Evolutionary conservation across 2,113 vertebrate species (phyloP).

Genomic region (Pagrus major): DNA sequence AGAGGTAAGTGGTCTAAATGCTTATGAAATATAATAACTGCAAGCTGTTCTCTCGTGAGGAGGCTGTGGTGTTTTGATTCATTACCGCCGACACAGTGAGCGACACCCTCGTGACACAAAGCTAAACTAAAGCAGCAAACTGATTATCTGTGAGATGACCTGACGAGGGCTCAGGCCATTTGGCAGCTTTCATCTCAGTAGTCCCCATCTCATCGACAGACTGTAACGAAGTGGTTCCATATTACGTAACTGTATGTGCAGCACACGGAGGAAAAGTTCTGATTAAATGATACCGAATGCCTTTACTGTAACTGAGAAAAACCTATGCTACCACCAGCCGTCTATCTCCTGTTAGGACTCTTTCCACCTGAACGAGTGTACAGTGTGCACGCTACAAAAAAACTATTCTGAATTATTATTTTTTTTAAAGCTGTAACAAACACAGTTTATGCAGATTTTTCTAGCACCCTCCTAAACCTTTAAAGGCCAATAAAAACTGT

Average conservation of each 20-base stretch:
- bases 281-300: not conserved
- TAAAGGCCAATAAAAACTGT: slow-evolving; percentile 13
- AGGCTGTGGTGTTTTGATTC: slow-evolving; percentile 14
- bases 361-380: not conserved
- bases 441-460: slow-evolving; percentile 31
- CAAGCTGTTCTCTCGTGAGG: slow-evolving; percentile 23
- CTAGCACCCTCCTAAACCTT: slow-evolving; percentile 29
- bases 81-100: slow-evolving; percentile 44
- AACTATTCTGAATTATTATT: slow-evolving; percentile 19
- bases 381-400: slow-evolving; percentile 22
- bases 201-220: slow-evolving; percentile 18
- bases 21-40: slow-evolving; percentile 25
- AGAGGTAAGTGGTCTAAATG: slow-evolving; percentile 60
- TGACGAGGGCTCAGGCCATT: slow-evolving; percentile 16
- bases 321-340: not conserved
- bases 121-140: slow-evolving; percentile 59
- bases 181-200: slow-evolving; percentile 44
- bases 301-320: slow-evolving; percentile 1
- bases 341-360: slow-evolving; percentile 1
- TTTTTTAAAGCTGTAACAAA: slow-evolving; percentile 33
- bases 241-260: slow-evolving; percentile 10
- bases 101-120: not conserved
- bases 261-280: not conserved
- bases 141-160: slow-evolving; percentile 27
- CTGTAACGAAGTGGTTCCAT: slow-evolving; percentile 15